A percentile compares a stretch with the other conserved stretches of the same genome.
These are phyloP conservation scores for Remorina albescens DNA, from an alignment of 2,797 vertebrate species.

Conservation along the genomic window DNA sequence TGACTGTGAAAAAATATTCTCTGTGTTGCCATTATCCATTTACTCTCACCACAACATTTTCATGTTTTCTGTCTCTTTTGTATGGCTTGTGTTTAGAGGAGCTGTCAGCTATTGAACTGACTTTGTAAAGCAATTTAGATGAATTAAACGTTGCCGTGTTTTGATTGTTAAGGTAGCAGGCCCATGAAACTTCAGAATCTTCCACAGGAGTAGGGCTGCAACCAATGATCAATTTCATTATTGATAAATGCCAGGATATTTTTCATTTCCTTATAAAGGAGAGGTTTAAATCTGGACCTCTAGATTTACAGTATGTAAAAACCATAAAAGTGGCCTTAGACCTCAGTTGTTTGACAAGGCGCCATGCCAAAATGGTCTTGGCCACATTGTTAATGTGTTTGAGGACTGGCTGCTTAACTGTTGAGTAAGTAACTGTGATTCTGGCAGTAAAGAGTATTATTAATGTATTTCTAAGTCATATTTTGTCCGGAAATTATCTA, in stretches of 20 bases:
- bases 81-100: neutral
- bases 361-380: conserved; percentile 8
- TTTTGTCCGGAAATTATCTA: conserved; percentile 23
- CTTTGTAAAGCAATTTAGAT: neutral
- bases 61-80: neutral
- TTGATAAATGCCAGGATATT: no score
- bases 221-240: neutral
- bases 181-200: no score
- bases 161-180: neutral
- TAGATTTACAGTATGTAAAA: conserved; percentile 34
- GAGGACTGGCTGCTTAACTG: conserved; percentile 21
- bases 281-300: conserved; percentile 18
- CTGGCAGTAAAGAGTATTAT: neutral
- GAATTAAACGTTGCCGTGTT: neutral
- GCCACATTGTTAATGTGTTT: conserved; percentile 18
- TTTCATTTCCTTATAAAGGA: neutral
- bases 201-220: neutral
- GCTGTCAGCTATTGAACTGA: neutral
- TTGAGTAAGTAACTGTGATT: conserved; percentile 29
- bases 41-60: conserved; percentile 12
- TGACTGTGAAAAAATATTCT: neutral
- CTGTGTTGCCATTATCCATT: conserved; percentile 1
- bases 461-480: neutral
- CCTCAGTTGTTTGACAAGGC: conserved; percentile 40
- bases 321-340: conserved; percentile 30